These are phyloP conservation scores for Coregonus sp. DNA, from an alignment of 2,797 vertebrate genomes.

Conservation along the genomic window DNA sequence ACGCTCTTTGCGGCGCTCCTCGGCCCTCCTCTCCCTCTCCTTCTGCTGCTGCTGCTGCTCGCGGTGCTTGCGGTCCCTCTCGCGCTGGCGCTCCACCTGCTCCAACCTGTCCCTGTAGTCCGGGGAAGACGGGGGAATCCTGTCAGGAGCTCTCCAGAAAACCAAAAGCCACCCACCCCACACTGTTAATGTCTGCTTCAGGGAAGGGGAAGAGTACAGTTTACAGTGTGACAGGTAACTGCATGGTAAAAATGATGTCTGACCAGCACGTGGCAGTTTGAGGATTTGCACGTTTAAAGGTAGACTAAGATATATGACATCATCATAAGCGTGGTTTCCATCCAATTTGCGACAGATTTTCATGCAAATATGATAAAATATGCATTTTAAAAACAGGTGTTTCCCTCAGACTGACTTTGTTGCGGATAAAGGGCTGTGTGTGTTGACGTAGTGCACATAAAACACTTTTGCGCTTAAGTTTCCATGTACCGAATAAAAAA, in stretches of 20 bases:
- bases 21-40: constrained; percentile 87
- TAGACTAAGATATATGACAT: neutral
- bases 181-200: constrained; percentile 36
- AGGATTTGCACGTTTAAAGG: neutral
- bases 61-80: constrained; percentile 88
- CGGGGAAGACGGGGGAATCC: constrained; percentile 51
- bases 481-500: too few species aligned
- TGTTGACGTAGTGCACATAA: too few species aligned
- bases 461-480: too few species aligned
- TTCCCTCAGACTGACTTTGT: too few species aligned
- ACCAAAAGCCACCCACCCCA: constrained; percentile 49
- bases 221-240: neutral
- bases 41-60: constrained; percentile 92
- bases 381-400: too few species aligned
- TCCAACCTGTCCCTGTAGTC: constrained; percentile 90
- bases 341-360: neutral
- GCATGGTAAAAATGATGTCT: neutral
- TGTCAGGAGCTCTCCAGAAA: constrained; percentile 57
- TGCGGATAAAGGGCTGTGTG: too few species aligned
- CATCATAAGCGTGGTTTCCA: neutral
- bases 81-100: constrained; percentile 89
- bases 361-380: neutral
- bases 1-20: constrained; percentile 90
- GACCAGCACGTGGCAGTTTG: neutral
- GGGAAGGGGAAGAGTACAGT: constrained; percentile 8